These are phyloP conservation scores for Metridium senile DNA, from an alignment of 92 coral and sea anemone genomes.

Conservation along the genomic window DNA sequence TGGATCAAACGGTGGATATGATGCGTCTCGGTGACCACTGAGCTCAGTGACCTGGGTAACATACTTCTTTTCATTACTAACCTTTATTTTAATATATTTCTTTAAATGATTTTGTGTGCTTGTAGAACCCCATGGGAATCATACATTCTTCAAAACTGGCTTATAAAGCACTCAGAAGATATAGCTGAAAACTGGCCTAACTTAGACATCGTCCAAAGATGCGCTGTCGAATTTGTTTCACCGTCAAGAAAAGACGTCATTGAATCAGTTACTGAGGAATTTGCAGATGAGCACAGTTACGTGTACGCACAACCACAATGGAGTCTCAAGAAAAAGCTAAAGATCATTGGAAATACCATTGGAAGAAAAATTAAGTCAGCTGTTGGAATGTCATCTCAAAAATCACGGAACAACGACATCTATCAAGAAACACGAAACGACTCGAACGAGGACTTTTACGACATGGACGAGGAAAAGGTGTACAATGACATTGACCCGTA, in stretches of 20 bases:
- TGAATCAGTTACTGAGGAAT: not conserved
- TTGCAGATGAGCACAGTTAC: not conserved
- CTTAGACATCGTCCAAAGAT: not conserved
- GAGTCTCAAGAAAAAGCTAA: not conserved
- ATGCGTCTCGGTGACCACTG: not conserved
- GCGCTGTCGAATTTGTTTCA: not conserved
- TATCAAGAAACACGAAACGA: not conserved
- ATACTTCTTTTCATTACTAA: not conserved
- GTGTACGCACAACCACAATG: not conserved
- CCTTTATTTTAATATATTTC: not conserved
- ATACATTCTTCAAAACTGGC: constrained; percentile 1
- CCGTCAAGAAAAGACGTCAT: not conserved
- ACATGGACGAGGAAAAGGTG: not conserved
- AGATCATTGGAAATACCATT: not conserved
- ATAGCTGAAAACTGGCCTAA: constrained; percentile 1
- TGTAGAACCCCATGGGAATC: constrained; percentile 7
- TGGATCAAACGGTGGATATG: not conserved
- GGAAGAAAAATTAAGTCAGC: not conserved
- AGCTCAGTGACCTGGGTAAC: not conserved
- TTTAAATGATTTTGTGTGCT: not conserved
- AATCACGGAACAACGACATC: not conserved
- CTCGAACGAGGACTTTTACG: not conserved
- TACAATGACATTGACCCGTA: too few species aligned
- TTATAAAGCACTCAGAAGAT: not conserved
- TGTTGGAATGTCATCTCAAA: too few species aligned